Base-by-base conservation (phyloP, 2,888 invertebrate genomes). In the Mechanitis messenoides region DNA sequence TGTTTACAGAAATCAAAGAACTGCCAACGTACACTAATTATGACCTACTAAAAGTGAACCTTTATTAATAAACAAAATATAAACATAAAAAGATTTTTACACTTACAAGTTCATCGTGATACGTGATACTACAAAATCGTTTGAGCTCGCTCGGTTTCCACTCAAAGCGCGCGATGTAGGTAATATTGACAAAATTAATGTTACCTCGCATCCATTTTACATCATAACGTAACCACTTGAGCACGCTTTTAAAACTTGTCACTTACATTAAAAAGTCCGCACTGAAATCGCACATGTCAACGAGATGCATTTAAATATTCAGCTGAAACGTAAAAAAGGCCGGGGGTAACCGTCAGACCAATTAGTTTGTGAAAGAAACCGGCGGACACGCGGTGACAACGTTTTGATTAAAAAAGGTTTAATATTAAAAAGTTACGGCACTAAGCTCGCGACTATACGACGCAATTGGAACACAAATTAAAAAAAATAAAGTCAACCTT, bases 351-450 rank as follows among this genome's bases (percentile, higher is more conserved):
- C 76, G 88, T 86, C 87, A 87, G 78, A 87, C 84, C 89, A 88
- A 88, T 88, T 88, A 88, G 88, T 86, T 78, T 70, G 77, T 84
- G 83, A 87, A 87, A 84, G 85, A 84, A 80, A 81, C 76, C 75
- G 82, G 79, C 80, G 81, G 86, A 85, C 85, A 80, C 76, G 78
- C 77, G 79, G 74, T 82, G 84, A 83, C 82, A 75, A 68, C 70
- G 66, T 71, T 70, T 69, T 72, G 64, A 72, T 70, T 71, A 67
- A 73, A 73, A 72, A 71, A 69, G 62, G 67, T 70, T 69, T 68
- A 69, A 71, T 68, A 73, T 74, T 72, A 71, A 71, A 73, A 71
- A 69, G 66, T 67, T 61, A 69, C 71, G 71, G 67, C 65, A 63
- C 67, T 69, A 31, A 45, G 61, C 59, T 50, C 56, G 58, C 50